Base-by-base conservation (phyloP, 2,797 vertebrate species). In the Delichon dasypus region DNA sequence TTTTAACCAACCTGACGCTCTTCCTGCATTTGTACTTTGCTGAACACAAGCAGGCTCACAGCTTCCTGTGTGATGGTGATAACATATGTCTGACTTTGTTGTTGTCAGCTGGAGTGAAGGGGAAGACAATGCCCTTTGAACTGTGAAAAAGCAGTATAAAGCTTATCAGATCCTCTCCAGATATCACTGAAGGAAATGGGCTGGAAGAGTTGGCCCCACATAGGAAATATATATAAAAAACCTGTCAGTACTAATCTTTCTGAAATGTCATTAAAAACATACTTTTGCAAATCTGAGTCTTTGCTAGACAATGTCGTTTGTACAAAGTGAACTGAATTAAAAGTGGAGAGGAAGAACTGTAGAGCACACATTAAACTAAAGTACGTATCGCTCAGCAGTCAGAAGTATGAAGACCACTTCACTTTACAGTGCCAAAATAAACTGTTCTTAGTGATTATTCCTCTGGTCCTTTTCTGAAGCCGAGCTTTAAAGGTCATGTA, bases 151-250 rank as follows among this genome's bases (percentile, higher is more conserved):
- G 96, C 89, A 90, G 95, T 95, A 94, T 93, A 94, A 95, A 96
- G 92, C 97, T 98, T 98, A 98, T 98, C 98, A 97, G 98, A 98
- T 98, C 96, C 97, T 97, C 86, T 95, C 95, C 98, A 98, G 98
- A 97, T 97, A 97, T 94, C 95, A 93, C 84, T 92, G 95, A 96
- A 97, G 98, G 98, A 98, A 98, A 97, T 78, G 77, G 93, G 95
- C 88, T 88, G 88, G 91, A 96, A 97, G 93, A 85, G 92, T 73
- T 88, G 60, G 85, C 80, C 94, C 81, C 92, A 61, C 70, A 93
- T 95, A 97, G 97, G 97, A 98, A 98, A 97, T 91, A 97, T 93
- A 97, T 96, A 96, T 97, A 96, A 93, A 93, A 95, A 96, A 97
- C 45, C 36, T 97, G 97, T 97, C 97, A 97, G 92, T 74, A 89